Base-by-base conservation (phyloP, 2,888 invertebrate genomes). In the Stratiomys singularior region DNA sequence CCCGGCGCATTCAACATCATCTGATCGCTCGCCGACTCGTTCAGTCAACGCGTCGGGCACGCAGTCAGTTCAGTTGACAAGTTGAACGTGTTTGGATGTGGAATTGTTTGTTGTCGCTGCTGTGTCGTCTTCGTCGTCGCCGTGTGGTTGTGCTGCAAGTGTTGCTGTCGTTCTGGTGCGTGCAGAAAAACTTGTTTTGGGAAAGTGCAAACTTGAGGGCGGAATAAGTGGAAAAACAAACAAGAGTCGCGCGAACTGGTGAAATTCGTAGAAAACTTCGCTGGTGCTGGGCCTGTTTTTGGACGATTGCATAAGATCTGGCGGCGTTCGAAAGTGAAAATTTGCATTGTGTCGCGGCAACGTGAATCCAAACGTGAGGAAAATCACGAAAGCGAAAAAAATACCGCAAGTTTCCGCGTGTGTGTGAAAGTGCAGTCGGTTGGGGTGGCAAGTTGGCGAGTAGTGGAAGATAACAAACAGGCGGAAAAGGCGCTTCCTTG, bases 61-160 rank as follows among this genome's bases (percentile, higher is more conserved):
- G 63, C 25, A 37, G 37, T 66, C 37, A 66, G 66, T 66, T 66
- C 30, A 37, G 37, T 44, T 30, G 66, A 30, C 66, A 66, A 66
- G 66, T 66, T 66, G 66, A 66, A 66, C n/a, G 66, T 27, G 66
- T 66, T 66, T 37, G 23, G 66, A 37, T 66, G 66, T 66, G 66
- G 18, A 18, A 37, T 37, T 37, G 37, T 28, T 66, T 30, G 28
- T n/a, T 18, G 66, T 15, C 37, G 30, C 18, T 18, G 37, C 66
- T 5, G 13, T 18, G 66, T 15, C 37, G 30, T 28, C 28, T n/a
- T 37, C 13, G 13, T 18, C 30, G 66, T 37, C 2, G 27, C 5
- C 64, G 64, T 37, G 37, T 37, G 37, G 9, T 37, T 37, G 37
- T 37, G 37, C 37, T 37, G 37, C 37, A 37, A 37, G 37, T 37